phyloP scores from a whole-genome alignment of 2,797 vertebrate genomes.

The Enteromius trimaculatus region DNA sequence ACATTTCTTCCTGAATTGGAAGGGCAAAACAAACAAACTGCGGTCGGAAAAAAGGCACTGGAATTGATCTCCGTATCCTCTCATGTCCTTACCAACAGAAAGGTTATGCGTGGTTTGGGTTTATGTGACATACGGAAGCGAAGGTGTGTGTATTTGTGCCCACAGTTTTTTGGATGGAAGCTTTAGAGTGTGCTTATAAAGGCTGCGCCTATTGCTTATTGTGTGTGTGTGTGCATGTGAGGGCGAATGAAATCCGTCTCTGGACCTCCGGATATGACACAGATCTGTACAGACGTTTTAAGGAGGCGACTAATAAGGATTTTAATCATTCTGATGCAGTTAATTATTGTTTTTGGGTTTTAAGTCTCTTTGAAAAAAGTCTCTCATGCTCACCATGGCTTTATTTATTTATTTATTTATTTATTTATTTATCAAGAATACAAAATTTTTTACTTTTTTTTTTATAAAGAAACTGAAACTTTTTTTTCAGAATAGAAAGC shows the following conservation, averaged over 20 bases:
- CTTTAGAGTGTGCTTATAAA: background rate
- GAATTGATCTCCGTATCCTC: background rate
- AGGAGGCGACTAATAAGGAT: background rate
- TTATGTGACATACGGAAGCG: background rate
- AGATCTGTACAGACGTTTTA: background rate
- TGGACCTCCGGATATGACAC: background rate
- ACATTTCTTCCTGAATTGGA: constrained; percentile 24
- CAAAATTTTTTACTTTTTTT: no score
- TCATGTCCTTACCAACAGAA: constrained; percentile 20
- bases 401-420: background rate
- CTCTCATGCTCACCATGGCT: no score
- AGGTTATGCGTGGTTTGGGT: constrained; percentile 7
- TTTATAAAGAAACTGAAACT: no score
- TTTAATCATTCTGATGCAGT: background rate
- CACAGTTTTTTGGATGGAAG: background rate
- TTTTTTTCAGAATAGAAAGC: no score
- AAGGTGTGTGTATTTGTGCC: background rate
- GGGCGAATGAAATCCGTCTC: background rate
- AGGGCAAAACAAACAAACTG: constrained; percentile 28
- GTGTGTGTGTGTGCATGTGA: background rate
- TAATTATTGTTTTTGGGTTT: background rate
- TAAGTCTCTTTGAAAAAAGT: background rate
- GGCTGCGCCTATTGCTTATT: background rate
- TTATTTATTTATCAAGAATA: background rate
- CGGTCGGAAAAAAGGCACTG: constrained; percentile 2